Percentiles rank a stretch among this genome's conserved stretches.
Conservation (phyloP, 2,113 vertebrate genomes). For the Noturus placidus region DNA sequence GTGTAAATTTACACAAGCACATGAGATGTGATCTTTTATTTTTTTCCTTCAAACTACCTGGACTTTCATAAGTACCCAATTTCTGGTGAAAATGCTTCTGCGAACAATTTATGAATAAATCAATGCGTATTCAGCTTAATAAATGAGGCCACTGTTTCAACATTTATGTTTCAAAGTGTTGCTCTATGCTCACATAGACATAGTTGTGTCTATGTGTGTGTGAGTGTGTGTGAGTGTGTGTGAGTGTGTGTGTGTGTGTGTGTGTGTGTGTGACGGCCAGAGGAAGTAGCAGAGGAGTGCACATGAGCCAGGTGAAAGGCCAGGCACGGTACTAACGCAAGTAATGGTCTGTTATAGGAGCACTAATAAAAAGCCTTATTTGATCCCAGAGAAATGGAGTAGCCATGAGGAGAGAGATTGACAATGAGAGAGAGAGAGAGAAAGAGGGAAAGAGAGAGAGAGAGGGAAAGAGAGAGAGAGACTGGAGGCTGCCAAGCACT, state of each 20-base stretch:
- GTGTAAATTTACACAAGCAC: neutral
- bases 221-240: too few species aligned
- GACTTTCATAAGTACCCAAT: neutral
- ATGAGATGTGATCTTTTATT: neutral
- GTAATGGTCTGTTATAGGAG: conserved; percentile 50
- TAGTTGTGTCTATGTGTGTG: neutral
- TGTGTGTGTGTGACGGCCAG: conserved; percentile 6
- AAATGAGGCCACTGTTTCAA: neutral
- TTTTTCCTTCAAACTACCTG: neutral
- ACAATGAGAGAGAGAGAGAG: neutral
- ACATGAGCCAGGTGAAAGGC: conserved; percentile 33
- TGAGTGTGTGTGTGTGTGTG: conserved; percentile 34
- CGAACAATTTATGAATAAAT: neutral
- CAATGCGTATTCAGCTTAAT: neutral
- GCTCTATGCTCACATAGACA: too few species aligned
- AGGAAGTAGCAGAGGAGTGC: neutral
- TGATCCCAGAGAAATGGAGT: conserved; percentile 26
- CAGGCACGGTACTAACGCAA: conserved; percentile 36
- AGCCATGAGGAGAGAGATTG: neutral
- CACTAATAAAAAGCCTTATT: conserved; percentile 43
- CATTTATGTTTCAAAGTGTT: neutral
- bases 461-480: neutral
- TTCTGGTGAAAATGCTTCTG: neutral
- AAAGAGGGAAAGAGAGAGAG: neutral
- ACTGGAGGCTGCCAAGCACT: conserved; percentile 7